These are phyloP conservation scores for Isichthys henryi DNA, from an alignment of 2,113 vertebrate genomes.

Conservation along the genomic window DNA sequence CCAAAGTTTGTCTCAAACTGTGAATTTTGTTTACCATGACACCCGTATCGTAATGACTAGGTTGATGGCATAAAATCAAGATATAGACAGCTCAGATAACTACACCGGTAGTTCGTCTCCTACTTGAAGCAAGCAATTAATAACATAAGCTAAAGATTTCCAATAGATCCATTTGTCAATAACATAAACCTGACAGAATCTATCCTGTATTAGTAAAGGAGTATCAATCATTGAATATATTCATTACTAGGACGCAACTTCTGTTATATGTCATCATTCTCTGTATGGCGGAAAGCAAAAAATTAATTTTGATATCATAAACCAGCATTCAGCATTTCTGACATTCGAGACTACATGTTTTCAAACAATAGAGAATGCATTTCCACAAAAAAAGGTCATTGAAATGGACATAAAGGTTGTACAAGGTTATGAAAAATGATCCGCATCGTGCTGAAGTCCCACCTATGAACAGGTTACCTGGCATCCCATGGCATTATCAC, in stretches of 20 bases:
- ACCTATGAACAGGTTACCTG: not conserved
- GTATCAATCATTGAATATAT: not conserved
- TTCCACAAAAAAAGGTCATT: not conserved
- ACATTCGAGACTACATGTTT: not conserved
- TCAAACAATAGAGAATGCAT: not conserved
- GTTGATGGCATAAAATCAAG: not conserved
- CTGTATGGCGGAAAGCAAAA: not conserved
- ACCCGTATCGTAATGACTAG: not conserved
- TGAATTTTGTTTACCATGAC: not conserved
- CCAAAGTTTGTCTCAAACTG: not conserved
- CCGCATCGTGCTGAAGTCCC: not conserved
- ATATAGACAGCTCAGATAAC: not conserved
- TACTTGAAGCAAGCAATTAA: not conserved
- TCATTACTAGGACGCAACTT: not conserved
- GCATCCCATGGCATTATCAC: not conserved
- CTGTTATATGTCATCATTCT: conserved; percentile 3
- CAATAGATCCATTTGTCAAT: not conserved
- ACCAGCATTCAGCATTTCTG: not conserved
- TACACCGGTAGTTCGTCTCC: not conserved
- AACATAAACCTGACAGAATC: not conserved
- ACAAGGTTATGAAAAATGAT: not conserved
- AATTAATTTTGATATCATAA: not conserved
- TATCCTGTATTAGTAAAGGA: not conserved
- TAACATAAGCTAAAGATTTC: not conserved
- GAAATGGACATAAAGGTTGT: not conserved